Percentiles rank a stretch among this genome's conserved stretches.
phyloP scores from a whole-genome alignment of 2,888 invertebrate species.

The Cheilosia scutellata region DNA sequence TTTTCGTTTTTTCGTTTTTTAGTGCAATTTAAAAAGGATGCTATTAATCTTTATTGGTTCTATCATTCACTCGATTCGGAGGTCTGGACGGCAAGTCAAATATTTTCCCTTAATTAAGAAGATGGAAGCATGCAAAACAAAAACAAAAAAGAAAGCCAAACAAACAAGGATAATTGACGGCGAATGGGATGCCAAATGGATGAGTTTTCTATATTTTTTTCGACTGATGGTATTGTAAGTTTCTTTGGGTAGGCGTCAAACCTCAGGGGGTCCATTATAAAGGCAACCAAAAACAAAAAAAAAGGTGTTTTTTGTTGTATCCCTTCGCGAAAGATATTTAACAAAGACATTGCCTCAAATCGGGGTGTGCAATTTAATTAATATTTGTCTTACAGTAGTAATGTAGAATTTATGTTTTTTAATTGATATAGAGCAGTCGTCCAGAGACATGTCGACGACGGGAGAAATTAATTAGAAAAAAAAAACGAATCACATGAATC shows the following conservation, averaged over 20 bases:
- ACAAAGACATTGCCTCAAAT: slow-evolving; percentile 60
- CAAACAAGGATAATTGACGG: slow-evolving; percentile 68
- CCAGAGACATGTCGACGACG: slow-evolving; percentile 13
- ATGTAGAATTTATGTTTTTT: slow-evolving; percentile 30
- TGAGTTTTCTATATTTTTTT: slow-evolving; percentile 59
- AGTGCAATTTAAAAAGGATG: slow-evolving; percentile 69
- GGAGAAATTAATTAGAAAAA: slow-evolving; percentile 66
- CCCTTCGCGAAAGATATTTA: slow-evolving; percentile 24
- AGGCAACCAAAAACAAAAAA: slow-evolving; percentile 38
- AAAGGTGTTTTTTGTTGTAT: slow-evolving; percentile 47
- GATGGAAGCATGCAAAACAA: slow-evolving; percentile 39
- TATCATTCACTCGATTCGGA: slow-evolving; percentile 69
- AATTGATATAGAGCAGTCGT: slow-evolving; percentile 36
- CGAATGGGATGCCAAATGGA: slow-evolving; percentile 62
- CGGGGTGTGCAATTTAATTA: slow-evolving; percentile 71
- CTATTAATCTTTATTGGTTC: slow-evolving; percentile 75
- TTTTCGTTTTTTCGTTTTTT: slow-evolving; percentile 4
- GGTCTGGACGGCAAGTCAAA: slow-evolving; percentile 54
- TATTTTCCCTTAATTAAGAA: slow-evolving; percentile 72
- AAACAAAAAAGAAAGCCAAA: slow-evolving; percentile 49
- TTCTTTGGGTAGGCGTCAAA: slow-evolving; percentile 62
- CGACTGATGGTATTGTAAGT: slow-evolving; percentile 26
- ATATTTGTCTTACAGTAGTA: slow-evolving; percentile 56
- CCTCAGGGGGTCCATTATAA: slow-evolving; percentile 71
- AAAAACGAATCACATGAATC: slow-evolving; percentile 12